Evolutionary conservation across 1,140 invertebrate species (phyloP).

Genomic region (Nomia melanderi): DNA sequence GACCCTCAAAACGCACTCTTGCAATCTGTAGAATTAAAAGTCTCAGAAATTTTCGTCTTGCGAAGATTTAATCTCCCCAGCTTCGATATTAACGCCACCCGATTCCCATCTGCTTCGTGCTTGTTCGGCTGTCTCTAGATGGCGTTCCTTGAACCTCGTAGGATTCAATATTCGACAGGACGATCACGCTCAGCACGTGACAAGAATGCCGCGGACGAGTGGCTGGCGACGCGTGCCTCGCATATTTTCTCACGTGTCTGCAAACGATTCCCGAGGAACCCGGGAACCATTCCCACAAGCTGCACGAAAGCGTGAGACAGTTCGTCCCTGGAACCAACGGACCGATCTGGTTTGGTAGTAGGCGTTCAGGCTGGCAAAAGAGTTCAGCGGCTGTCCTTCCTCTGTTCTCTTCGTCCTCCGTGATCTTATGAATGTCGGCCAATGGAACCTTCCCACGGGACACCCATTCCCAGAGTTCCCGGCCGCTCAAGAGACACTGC

Average conservation of each 20-base stretch:
- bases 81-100: not conserved
- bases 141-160: constrained; percentile 9
- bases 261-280: constrained; percentile 27
- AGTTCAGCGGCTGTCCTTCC: constrained; percentile 35
- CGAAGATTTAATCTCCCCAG: not conserved
- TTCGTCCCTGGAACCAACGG: constrained; percentile 52
- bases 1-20: too few species aligned
- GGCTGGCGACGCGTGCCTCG: not conserved
- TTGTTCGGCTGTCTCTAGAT: not conserved
- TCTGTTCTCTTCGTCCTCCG: not conserved
- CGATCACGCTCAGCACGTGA: constrained; percentile 26
- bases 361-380: constrained; percentile 58
- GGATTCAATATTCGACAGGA: not conserved
- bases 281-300: constrained; percentile 52
- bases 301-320: constrained; percentile 62
- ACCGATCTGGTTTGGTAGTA: constrained; percentile 65
- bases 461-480: constrained; percentile 38
- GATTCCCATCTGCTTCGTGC: not conserved
- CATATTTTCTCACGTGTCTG: constrained; percentile 44
- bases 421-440: not conserved
- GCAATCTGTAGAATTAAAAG: too few species aligned
- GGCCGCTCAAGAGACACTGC: not conserved
- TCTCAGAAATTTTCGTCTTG: too few species aligned
- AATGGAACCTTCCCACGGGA: constrained; percentile 69
- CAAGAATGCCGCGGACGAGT: not conserved